phyloP scores from a whole-genome alignment of 2,888 invertebrate species.

The Ectemnius lituratus region DNA sequence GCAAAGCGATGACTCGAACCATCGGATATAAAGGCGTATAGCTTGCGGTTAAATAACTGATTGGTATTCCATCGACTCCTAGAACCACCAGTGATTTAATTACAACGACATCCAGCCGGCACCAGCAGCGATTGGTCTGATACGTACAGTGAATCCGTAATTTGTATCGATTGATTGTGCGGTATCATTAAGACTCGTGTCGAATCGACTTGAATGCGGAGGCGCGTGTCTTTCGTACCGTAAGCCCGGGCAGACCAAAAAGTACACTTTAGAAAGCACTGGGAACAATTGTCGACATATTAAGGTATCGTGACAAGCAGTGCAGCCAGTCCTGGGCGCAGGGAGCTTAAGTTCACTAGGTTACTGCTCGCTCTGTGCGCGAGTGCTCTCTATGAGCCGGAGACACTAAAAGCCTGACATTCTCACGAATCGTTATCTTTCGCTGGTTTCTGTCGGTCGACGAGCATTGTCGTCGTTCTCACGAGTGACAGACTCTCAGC shows the following conservation, averaged over 20 bases:
- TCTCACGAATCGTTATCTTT: constrained; percentile 51
- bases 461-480: constrained; percentile 41
- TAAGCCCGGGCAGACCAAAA: no score
- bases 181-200: constrained; percentile 13
- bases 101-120: constrained; percentile 47
- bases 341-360: no score
- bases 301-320: no score
- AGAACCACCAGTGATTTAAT: constrained; percentile 58
- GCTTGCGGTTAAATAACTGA: constrained; percentile 40
- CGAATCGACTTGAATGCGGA: no score
- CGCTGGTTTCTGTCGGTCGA: constrained; percentile 17
- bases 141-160: constrained; percentile 42
- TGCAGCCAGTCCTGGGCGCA: no score
- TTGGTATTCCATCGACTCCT: constrained; percentile 49
- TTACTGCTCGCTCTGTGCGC: no score
- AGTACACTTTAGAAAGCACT: no score
- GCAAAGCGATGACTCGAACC: not conserved
- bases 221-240: no score
- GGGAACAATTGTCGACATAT: no score
- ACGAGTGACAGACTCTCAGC: constrained; percentile 31
- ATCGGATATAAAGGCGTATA: constrained; percentile 23
- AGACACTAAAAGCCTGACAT: constrained; percentile 38
- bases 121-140: constrained; percentile 25
- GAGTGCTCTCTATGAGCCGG: constrained; percentile 7
- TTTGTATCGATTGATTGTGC: not conserved